Base-by-base conservation (phyloP, 2,888 invertebrate species). In the Cinara cedri region DNA sequence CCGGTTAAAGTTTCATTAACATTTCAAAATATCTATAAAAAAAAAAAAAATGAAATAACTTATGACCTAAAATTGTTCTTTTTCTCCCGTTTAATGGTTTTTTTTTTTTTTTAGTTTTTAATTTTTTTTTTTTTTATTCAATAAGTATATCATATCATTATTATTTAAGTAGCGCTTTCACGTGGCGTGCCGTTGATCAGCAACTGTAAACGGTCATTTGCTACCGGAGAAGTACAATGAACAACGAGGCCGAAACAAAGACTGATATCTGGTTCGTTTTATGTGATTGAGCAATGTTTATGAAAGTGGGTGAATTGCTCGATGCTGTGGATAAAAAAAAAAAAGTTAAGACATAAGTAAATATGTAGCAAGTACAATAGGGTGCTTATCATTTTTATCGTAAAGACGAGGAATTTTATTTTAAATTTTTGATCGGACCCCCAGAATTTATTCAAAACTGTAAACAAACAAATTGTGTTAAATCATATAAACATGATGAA, bases 211-310 rank as follows among this genome's bases (percentile, higher is more conserved):
- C 68, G 57, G 16, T 76, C 26, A 60, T 46, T 76, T 16, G 76
- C 76, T 76, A 76, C 76, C 76, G 76, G 21, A 66, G 57, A 46
- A 76, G 76, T 16, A 76, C 76, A 10, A 76, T 16, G 14, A 68
- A 49, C 19, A 76, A 60, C 6, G 55, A 57, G 8, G 46, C 24
- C 16, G 68, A 57, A 11, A 68, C n/a, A 19, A 49, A 19, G 44
- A 76, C 16, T 1, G 76, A 14, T 42, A 66, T 49, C 14, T 68
- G 4, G 16, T 34, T 49, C n/a, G 19, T 68, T 26, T 26, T 34
- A 10, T 68, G 44, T 49, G 26, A 66, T 68, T 68, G 76, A 76
- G 68, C 57, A 55, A 60, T 54, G 24, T 65, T 13, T 8, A 55
- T 49, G 46, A 68, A 26, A 34, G 34, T 6, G 57, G 51, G 66